Base-by-base conservation (phyloP, 2,888 invertebrate species). In the Phengaris alcon region DNA sequence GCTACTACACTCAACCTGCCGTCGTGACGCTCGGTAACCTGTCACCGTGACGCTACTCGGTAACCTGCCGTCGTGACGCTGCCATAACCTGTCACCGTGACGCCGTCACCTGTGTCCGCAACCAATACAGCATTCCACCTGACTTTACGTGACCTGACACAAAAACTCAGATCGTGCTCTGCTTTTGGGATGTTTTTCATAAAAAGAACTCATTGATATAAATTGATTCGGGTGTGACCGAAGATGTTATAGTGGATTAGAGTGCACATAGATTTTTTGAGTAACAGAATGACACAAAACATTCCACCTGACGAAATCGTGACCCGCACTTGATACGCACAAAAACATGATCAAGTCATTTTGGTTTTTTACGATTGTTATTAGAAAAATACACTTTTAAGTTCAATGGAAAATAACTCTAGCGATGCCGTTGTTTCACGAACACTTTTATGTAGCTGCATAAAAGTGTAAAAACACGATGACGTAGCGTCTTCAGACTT, bases 21-120 rank as follows among this genome's bases (percentile, higher is more conserved):
- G 22, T 59, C 59, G 59, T 64, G 64, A 64, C 44, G 64, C 64
- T 64, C 10, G 10, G 52, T 52, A 52, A 64, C 64, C 64, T 64
- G 64, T 44, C 64, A 64, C 64, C 64, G 64, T 64, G 64, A 64
- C 64, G 64, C 64, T 64, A 52, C 52, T 52, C 48, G 10, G 52
- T 12, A 52, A 52, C 44, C 64, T 10, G 35, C 12, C 35, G 35
- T 4, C 35, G 35, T 64, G 52, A 52, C 52, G 52, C 52, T 52
- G 3, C 52, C 12, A 4, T 9, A 52, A 52, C 52, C 52, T 52
- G 64, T 51, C 46, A 57, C 57, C 81, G 82, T 82, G 81, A 81
- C 80, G 79, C 86, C 87, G 88, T 84, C 87, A 90, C 91, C 89
- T 90, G 91, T 85, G 83, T 81, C 84, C 89, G 88, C 81, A 84